These are phyloP conservation scores for Micrastur ruficollis DNA, from an alignment of 2,797 vertebrate genomes.

Conservation along the genomic window DNA sequence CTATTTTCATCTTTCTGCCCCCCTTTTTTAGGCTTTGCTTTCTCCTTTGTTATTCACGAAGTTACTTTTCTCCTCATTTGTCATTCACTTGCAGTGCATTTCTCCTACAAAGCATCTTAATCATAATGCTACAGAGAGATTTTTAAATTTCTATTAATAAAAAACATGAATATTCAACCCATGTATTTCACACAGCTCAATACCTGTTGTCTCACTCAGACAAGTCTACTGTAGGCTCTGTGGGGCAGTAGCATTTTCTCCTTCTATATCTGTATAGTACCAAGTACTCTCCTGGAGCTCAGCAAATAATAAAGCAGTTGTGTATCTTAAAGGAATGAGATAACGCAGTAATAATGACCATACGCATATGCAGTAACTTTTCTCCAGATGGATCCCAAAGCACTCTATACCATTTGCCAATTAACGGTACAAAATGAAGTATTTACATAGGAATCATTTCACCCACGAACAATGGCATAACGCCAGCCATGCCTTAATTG, in stretches of 20 bases:
- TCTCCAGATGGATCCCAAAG: constrained; percentile 67
- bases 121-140: neutral
- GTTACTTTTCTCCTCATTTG: neutral
- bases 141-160: neutral
- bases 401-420: constrained; percentile 59
- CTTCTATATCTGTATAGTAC: neutral
- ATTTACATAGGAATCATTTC: constrained; percentile 65
- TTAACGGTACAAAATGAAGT: constrained; percentile 53
- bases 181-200: neutral
- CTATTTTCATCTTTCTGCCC: neutral
- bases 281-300: neutral
- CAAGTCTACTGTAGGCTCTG: neutral
- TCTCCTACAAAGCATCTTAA: neutral
- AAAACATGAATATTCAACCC: neutral
- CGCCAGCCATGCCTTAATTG: constrained; percentile 56
- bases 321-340: constrained; percentile 39
- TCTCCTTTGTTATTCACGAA: neutral
- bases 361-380: constrained; percentile 49
- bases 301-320: constrained; percentile 27
- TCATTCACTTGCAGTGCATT: neutral
- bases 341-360: constrained; percentile 44
- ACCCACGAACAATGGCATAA: constrained; percentile 55
- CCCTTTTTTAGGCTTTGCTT: neutral
- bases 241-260: neutral
- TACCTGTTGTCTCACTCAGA: neutral